Base-by-base conservation (phyloP, 2,797 vertebrate species). In the Antrozous pallidus region DNA sequence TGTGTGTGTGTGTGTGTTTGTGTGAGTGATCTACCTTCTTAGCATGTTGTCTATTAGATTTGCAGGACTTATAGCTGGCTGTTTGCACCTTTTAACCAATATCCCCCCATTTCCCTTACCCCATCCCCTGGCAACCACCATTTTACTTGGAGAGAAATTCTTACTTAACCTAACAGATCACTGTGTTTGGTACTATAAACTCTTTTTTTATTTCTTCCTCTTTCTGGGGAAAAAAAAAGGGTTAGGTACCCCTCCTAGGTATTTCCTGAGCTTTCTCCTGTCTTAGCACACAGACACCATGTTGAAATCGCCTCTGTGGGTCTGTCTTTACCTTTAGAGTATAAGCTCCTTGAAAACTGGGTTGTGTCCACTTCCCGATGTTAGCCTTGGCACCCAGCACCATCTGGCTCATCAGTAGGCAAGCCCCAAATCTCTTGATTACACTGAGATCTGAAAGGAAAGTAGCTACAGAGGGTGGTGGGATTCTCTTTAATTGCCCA, bases 401-500 rank as follows among this genome's bases (percentile, higher is more conserved):
- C 36, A 69, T 28, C 42, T 90, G 73, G 33, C 28, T 42, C 26
- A 5, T 49, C 22, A 40, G 47, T 9, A 91, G 63, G 6, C 40
- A 85, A 82, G 18, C n/a, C 18, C 3, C 0, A 71, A 77, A 56
- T 81, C 83, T 80, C 90, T 95, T 17, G 5, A 71, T 83, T 67
- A 49, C 3, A 5, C 28, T 38, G 92, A 79, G 58, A 54, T 85
- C 70, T 65, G 24, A 70, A 89, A 92, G 47, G 38, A 70, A 63
- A 78, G 20, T 74, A 79, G 61, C 10, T 28, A 26, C 88, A 36
- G 24, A 58, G 22, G 61, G 8, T 36, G 63, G 82, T 70, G 69
- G 74, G 40, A 56, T 96, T 91, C 90, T 63, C 20, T 94, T 88
- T 54, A 38, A 12, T 78, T 84, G 75, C 54, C 36, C n/a, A 81